Base-by-base conservation (phyloP, 2,888 invertebrate species). In the Ennomos quercinarius region DNA sequence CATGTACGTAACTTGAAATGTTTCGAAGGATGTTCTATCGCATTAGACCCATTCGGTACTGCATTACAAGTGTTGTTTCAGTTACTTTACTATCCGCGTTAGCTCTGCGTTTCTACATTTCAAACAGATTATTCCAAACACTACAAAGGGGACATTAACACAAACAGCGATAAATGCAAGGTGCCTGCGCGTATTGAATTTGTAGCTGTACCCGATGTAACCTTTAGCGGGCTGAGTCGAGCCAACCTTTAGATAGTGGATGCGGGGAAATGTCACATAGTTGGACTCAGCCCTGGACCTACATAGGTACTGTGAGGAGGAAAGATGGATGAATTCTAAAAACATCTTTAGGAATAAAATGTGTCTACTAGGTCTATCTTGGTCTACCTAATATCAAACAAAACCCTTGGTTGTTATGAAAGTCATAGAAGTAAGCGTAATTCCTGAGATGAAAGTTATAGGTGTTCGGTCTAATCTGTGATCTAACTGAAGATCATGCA, bases 181-280 rank as follows among this genome's bases (percentile, higher is more conserved):
- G 67, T 68, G 65, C 57, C 60, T 73, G 74, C 73, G 74, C 70
- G 73, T 74, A 90, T 91, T 88, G 86, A 90, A 89, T 90, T 89
- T 88, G 89, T 88, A 89, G 90, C 88, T 88, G 89, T 88, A 85
- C 73, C 70, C 73, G 77, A 38, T 47, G 80, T 87, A 87, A 93
- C 93, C 82, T 82, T 82, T 81, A 55, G 82, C 83, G 80, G 80
- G 77, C 83, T 80, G 81, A 81, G 83, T 80, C 84, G 82, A 78
- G 80, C 76, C 77, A 81, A 91, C 90, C 90, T 91, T 91, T 89
- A 81, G 89, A 87, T 88, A 85, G 86, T 85, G 86, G 86, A 84
- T 85, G 84, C 84, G 73, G 82, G 87, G 81, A 91, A 92, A 91
- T 92, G 91, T 90, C 91, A 91, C 89, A 87, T 90, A 88, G 89